Base-by-base conservation (phyloP, 2,113 vertebrate genomes). In the Zapornia atra region DNA sequence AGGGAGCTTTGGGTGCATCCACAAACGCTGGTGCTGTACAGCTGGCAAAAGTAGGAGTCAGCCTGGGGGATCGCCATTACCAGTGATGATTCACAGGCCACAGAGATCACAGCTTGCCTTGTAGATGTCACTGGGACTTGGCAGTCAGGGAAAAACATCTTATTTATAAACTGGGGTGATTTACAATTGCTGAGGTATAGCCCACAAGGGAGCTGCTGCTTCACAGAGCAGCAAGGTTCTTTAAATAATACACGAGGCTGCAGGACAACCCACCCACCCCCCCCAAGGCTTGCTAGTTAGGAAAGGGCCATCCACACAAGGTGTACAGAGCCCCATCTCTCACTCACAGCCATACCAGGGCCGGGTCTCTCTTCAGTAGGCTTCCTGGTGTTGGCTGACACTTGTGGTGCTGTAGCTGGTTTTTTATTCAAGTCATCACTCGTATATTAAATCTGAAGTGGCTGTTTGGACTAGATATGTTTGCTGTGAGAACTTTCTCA, bases 61-160 rank as follows among this genome's bases (percentile, higher is more conserved):
- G 40, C 25, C 11, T 6, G 22, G 76, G 90, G 71, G 51, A 77
- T 71, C 6, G 1, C 82, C 70, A 21, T 91, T 80, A 82, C 54
- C 75, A 85, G 80, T 0, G n/a, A 60, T 92, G 91, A 94, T 91
- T 92, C 71, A 77, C 66, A 86, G 85, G 79, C 75, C 75, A 36
- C 11, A 86, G 83, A 93, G 88, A 91, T 70, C 92, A 88, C 88
- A 93, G 63, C 46, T 86, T 48, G 88, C 80, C 64, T 78, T 51
- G 38, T 28, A 86, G 76, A 63, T 94, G 91, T 81, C 94, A 73
- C 50, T 59, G 66, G 68, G 82, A 93, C 90, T 79, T 90, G 82
- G 71, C 51, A 88, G 82, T 38, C 56, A 84, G 73, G 34, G 33
- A 53, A 93, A 95, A 96, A 84, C 50, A 79, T 82, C 81, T 87